phyloP scores from a whole-genome alignment of 37 sponge, comb jelly and placozoan genomes.

The Petrosia ficiformis region DNA sequence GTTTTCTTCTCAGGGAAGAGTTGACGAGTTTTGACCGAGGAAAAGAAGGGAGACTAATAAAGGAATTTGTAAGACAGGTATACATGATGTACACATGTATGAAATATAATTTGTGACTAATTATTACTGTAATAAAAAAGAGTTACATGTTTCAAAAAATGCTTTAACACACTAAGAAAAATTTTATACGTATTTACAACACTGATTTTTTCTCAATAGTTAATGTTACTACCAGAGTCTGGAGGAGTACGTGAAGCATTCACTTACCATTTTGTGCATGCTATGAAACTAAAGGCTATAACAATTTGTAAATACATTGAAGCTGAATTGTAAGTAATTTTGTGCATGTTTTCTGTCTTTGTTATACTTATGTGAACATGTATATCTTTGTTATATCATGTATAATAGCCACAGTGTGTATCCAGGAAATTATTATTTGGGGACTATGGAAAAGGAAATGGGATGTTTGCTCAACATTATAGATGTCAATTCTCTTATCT shows the following conservation, averaged over 20 bases:
- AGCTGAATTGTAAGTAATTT: constrained; percentile 62
- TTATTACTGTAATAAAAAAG: neutral
- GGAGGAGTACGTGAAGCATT: constrained; percentile 56
- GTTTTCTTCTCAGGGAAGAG: neutral
- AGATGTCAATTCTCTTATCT: neutral
- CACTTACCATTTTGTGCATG: constrained; percentile 41
- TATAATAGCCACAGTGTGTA: too few species aligned
- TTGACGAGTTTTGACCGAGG: neutral
- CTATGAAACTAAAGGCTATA: constrained; percentile 63
- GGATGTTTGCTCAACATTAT: neutral
- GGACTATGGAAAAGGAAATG: too few species aligned
- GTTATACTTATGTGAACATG: neutral
- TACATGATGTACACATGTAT: too few species aligned
- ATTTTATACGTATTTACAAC: too few species aligned
- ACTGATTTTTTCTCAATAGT: too few species aligned
- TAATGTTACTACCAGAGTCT: constrained; percentile 27
- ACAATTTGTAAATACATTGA: constrained; percentile 63
- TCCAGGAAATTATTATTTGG: too few species aligned
- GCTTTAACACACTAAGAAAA: too few species aligned
- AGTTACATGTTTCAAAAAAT: neutral
- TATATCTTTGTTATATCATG: too few species aligned
- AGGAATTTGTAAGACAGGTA: constrained; percentile 7
- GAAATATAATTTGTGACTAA: too few species aligned
- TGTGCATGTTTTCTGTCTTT: neutral
- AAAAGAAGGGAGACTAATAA: neutral